Evolutionary conservation across 2,113 vertebrate genomes (phyloP).

Genomic region (Percina caprodes): DNA sequence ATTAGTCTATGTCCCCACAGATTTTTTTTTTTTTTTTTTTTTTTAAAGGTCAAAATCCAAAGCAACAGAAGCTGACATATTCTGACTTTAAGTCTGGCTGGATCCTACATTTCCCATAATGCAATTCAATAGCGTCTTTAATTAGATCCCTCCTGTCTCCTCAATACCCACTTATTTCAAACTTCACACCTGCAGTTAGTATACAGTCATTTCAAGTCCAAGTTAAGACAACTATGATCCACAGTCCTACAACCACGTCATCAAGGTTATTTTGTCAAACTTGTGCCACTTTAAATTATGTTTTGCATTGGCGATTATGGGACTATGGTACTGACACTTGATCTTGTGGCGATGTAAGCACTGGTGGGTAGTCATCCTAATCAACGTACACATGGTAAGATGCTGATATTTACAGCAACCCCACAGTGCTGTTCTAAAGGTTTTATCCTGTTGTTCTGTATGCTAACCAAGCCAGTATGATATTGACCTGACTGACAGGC

Average conservation of each 20-base stretch:
- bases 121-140: background rate
- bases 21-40: too few relatives aligned
- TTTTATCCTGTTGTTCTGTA: conserved; percentile 13
- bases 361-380: background rate
- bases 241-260: too few relatives aligned
- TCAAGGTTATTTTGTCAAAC: background rate
- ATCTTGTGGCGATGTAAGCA: background rate
- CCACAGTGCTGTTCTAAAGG: background rate
- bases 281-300: background rate
- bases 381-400: background rate
- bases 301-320: background rate
- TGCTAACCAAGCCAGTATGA: conserved; percentile 31
- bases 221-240: too few relatives aligned
- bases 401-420: background rate
- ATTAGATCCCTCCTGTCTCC: background rate
- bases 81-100: background rate
- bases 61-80: too few relatives aligned
- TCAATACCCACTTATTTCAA: too few relatives aligned
- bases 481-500: conserved; percentile 46
- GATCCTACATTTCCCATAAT: background rate
- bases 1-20: too few relatives aligned
- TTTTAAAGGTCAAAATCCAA: too few relatives aligned
- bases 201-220: background rate
- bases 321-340: background rate
- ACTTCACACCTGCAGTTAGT: too few relatives aligned